Conservation (phyloP, 2,797 vertebrate species). For the Triplophysa bombifrons region DNA sequence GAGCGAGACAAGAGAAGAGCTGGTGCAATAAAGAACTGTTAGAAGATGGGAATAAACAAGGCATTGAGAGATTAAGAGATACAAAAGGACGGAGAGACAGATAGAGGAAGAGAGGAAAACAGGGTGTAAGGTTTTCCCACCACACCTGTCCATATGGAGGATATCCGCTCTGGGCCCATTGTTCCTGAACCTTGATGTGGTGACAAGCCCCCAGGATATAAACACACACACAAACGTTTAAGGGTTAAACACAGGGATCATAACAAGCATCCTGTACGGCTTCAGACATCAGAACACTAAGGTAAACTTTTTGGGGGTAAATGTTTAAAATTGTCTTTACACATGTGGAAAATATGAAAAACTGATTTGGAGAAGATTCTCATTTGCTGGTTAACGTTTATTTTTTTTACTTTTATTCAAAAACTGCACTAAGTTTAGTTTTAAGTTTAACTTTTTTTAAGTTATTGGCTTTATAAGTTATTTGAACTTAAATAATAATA, state of each 20-base stretch:
- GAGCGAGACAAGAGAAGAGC: not conserved
- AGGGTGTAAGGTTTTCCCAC: conserved; percentile 18
- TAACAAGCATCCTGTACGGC: conserved; percentile 1
- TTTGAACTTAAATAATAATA: no score
- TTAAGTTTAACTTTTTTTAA: no score
- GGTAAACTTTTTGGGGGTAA: not conserved
- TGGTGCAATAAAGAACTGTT: not conserved
- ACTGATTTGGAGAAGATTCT: no score
- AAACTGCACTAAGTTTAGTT: no score
- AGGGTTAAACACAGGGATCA: conserved; percentile 8
- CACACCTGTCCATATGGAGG: conserved; percentile 34
- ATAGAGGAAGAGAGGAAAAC: conserved; percentile 4
- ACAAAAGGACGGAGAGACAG: not conserved
- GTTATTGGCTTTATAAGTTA: no score
- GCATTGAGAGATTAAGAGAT: conserved; percentile 16
- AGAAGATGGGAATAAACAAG: conserved; percentile 1
- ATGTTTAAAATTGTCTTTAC: no score
- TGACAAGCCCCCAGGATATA: conserved; percentile 39
- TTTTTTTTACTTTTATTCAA: no score
- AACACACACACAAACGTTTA: conserved; percentile 6
- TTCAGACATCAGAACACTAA: conserved; percentile 17
- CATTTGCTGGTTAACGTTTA: no score
- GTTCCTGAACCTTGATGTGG: conserved; percentile 40
- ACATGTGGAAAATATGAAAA: no score
- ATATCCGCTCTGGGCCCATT: conserved; percentile 31